Conservation (phyloP, 2,113 vertebrate genomes). For the Nematolebias whitei region DNA sequence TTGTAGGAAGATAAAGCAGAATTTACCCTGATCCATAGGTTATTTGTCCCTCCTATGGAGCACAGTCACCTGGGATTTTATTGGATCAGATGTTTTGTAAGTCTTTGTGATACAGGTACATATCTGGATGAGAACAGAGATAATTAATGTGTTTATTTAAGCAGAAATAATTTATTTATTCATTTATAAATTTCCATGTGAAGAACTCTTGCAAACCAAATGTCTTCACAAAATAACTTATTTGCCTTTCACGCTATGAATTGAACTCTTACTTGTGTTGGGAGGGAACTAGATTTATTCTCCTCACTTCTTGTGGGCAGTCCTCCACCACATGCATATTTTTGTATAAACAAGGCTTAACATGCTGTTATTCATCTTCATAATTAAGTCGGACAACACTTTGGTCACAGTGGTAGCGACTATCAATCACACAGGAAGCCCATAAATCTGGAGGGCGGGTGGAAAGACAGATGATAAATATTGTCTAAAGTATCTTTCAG, state of each 20-base stretch:
- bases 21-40: too few relatives aligned
- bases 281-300: constrained; percentile 44
- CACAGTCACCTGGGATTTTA: too few relatives aligned
- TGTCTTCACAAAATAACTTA: constrained; percentile 32
- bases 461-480: constrained; percentile 55
- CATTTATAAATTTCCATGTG: background rate
- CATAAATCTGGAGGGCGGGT: constrained; percentile 49
- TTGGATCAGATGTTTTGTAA: too few relatives aligned
- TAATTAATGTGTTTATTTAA: too few relatives aligned
- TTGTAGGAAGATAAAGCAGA: too few relatives aligned
- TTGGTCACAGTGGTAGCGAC: constrained; percentile 71
- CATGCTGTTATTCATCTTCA: constrained; percentile 64
- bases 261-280: constrained; percentile 32
- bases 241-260: constrained; percentile 45
- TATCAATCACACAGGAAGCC: constrained; percentile 68
- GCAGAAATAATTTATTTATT: background rate
- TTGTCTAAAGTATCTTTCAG: constrained; percentile 25
- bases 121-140: too few relatives aligned
- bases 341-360: constrained; percentile 56
- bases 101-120: too few relatives aligned
- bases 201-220: background rate
- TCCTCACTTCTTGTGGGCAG: constrained; percentile 41
- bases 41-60: too few relatives aligned
- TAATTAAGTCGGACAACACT: constrained; percentile 74
- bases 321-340: constrained; percentile 26